Evolutionary conservation across 2,888 invertebrate species (phyloP), one percentile per base, ranked within the genome.

Genomic region (Nezara viridula): DNA sequence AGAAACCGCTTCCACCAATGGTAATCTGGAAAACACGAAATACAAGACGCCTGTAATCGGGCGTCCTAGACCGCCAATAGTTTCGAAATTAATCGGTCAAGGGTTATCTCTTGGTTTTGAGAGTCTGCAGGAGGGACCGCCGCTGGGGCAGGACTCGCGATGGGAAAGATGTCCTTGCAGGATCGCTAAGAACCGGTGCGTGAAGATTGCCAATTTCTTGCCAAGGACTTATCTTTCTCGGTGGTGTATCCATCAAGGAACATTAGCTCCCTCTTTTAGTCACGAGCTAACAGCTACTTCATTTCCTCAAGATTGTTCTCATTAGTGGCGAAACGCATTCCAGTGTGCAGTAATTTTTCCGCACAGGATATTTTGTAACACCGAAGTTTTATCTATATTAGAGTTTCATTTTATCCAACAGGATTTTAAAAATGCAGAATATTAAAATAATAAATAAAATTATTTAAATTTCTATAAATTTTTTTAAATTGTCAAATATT

Each of bases 11-110:
- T 40, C 81, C 44, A 47, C 14, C 81, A 44, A 81, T 47, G 44
- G 44, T 44, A 81, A 81, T 81, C 24, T 44, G 44, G 44, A 81
- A 81, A 81, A 81, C 81, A 81, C 81, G 81, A 81, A 81, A 73
- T 73, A 32, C 66, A 14, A 37, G 37, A 3, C 60, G 60, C 16
- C 16, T 73, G 66, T 73, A 73, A 73, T 73, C 66, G 6, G 5
- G 19, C 66, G 66, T 73, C 66, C 66, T 73, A 73, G 66, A 73
- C 66, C 66, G 32, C 66, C 7, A 37, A 32, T 73, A 73, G 66
- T 73, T 73, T 37, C 32, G 66, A 73, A 73, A 81, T 40, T 44
- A 44, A 44, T 81, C 81, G 81, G 81, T 81, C 81, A 81, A 81
- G 81, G 81, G 81, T 81, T 47, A 81, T 37, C 60, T 27, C 32